A percentile compares a stretch with the other conserved stretches of the same genome.
Conservation (phyloP, 1,140 invertebrate species). For the Prorops nasuta region DNA sequence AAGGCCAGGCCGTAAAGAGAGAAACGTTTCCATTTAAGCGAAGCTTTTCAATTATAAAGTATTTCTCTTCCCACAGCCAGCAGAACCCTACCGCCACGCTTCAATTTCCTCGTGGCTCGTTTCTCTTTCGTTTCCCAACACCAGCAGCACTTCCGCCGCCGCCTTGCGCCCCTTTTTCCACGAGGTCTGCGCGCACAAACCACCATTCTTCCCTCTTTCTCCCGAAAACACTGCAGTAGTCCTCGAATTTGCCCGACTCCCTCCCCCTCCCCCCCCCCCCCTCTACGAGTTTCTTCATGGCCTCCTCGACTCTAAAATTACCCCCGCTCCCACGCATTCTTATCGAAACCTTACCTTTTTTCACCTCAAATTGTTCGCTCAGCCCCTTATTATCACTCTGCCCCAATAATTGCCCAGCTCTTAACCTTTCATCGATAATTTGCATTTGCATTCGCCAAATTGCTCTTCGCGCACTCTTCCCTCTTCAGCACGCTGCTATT, state of each 20-base stretch:
- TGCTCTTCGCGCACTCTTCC: too few relatives aligned
- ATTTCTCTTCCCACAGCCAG: conserved; percentile 22
- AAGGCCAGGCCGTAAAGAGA: conserved; percentile 27
- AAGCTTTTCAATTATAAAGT: conserved; percentile 44
- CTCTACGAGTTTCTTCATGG: too few relatives aligned
- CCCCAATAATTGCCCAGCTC: too few relatives aligned
- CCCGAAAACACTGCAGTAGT: background rate
- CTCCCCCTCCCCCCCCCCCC: background rate
- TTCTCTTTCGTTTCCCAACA: conserved; percentile 17
- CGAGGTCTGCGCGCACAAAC: too few relatives aligned
- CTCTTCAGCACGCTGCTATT: too few relatives aligned
- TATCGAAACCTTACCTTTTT: too few relatives aligned
- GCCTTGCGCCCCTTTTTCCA: background rate
- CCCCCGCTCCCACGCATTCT: too few relatives aligned
- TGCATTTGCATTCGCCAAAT: too few relatives aligned
- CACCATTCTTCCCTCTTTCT: background rate
- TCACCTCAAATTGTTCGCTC: too few relatives aligned
- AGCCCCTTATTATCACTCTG: too few relatives aligned
- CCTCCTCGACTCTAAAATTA: too few relatives aligned
- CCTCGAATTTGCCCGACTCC: background rate
- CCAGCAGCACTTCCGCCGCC: conserved; percentile 5
- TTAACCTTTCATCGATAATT: too few relatives aligned
- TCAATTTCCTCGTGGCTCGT: conserved; percentile 20
- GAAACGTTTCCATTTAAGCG: conserved; percentile 40
- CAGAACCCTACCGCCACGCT: conserved; percentile 12